phyloP scores from a whole-genome alignment of 1,140 invertebrate species.

The Cydia strobilella region DNA sequence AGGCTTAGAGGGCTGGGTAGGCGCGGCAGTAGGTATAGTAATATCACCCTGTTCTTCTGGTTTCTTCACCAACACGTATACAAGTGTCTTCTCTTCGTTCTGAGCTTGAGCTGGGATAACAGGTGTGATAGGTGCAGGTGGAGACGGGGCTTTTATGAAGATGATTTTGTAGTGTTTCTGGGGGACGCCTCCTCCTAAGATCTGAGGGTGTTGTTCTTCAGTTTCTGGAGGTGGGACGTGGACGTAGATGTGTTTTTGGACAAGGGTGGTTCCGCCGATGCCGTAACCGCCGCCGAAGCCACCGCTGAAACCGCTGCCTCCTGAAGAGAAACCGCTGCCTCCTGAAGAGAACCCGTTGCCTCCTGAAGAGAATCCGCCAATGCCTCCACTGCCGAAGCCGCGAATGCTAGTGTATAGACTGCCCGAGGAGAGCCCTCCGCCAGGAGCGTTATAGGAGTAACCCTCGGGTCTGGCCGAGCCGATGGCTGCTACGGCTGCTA shows the following conservation, averaged over 20 bases:
- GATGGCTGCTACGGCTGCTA: slow-evolving; percentile 81
- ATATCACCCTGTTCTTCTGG: slow-evolving; percentile 88
- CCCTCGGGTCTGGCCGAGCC: slow-evolving; percentile 82
- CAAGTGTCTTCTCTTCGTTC: slow-evolving; percentile 91
- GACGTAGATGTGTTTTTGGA: slow-evolving; percentile 91
- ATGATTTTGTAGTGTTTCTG: slow-evolving; percentile 94
- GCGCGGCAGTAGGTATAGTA: slow-evolving; percentile 86
- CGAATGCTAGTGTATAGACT: slow-evolving; percentile 68
- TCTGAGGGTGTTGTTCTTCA: slow-evolving; percentile 80
- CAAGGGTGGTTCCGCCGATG: slow-evolving; percentile 80
- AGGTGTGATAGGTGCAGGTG: slow-evolving; percentile 84
- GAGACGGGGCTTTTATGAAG: slow-evolving; percentile 91
- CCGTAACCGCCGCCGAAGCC: slow-evolving; percentile 49
- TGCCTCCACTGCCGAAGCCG: slow-evolving; percentile 63
- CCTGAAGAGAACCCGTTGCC: slow-evolving; percentile 48
- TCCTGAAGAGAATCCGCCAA: slow-evolving; percentile 59
- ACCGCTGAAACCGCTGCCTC: slow-evolving; percentile 49
- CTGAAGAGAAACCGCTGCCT: slow-evolving; percentile 64
- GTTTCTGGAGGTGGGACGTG: slow-evolving; percentile 90
- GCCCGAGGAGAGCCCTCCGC: slow-evolving; percentile 44
- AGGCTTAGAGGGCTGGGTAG: slow-evolving; percentile 89
- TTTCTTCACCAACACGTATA: slow-evolving; percentile 92
- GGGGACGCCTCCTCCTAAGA: slow-evolving; percentile 77
- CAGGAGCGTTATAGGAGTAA: slow-evolving; percentile 82
- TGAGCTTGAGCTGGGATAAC: slow-evolving; percentile 85